Evolutionary conservation across 2,888 invertebrate genomes (phyloP), one percentile per base, ranked within the genome.

Genomic region (Arrhopalites spinosus): DNA sequence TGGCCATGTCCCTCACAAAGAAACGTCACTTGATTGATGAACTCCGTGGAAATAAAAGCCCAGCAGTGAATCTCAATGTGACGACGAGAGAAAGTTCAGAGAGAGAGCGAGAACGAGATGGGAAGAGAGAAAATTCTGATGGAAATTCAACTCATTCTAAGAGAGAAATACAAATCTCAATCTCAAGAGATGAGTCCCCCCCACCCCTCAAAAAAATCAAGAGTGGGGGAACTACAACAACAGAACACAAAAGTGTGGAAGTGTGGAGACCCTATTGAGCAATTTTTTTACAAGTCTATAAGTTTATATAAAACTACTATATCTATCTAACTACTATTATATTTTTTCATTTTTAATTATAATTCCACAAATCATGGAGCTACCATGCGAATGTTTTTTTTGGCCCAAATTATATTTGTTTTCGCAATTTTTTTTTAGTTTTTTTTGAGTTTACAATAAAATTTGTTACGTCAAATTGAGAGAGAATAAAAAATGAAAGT

Each of bases 241-340:
- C 72, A 30, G 78, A 78, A 56, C 71, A 73, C n/a, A 74, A 67
- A 36, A 74, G 36, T 56, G 25, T 61, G 13, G 81, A 79, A 71
- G 82, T 82, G n/a, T 82, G 82, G 82, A 77, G 82, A 75, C 82
- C 82, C 27, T 82, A 82, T 76, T 82, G 78, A 81, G 11, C 3
- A 36, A 36, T 36, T 7, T 11, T 11, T 11, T 36, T n/a, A n/a
- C n/a, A n/a, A n/a, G n/a, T n/a, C n/a, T n/a, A n/a, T n/a, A n/a
- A n/a, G n/a, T n/a, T n/a, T n/a, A n/a, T n/a, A n/a, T n/a, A n/a
- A n/a, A n/a, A n/a, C n/a, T n/a, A n/a, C n/a, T n/a, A n/a, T n/a
- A n/a, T n/a, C n/a, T n/a, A n/a, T n/a, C n/a, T n/a, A n/a, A n/a
- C n/a, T n/a, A n/a, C n/a, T n/a, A n/a, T n/a, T n/a, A n/a, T n/a